Evolutionary conservation across 2,888 invertebrate genomes (phyloP), one percentile per base, ranked within the genome.

Genomic region (Nomada flava): DNA sequence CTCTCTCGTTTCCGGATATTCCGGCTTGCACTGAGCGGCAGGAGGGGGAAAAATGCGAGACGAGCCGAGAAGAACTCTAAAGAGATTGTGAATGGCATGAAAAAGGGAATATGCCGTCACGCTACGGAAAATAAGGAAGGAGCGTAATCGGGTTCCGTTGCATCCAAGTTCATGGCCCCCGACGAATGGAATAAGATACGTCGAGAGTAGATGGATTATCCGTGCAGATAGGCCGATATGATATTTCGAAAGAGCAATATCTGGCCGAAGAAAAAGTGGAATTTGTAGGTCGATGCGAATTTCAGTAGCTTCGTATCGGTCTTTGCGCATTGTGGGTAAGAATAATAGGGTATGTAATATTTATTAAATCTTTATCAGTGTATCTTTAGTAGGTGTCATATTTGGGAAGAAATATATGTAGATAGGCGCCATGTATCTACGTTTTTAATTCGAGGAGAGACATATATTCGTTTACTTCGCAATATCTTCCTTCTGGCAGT

Each of bases 81-180:
- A 65, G 68, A 64, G 80, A 79, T 79, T 57, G 55, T n/a, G 80
- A 60, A 29, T 23, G 26, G 18, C 23, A 60, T 50, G 80, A 23
- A 70, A 74, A 72, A 71, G 64, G 63, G 81, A 59, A 60, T 55
- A 74, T 15, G 55, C 26, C 47, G 59, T 62, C 15, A 52, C 65
- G 69, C 18, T 26, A 36, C 42, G 26, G 69, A 64, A 74, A 79
- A 74, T 74, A 74, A 81, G 74, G 59, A 67, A 44, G 70, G 69
- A 79, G 60, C 53, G 80, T 81, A 74, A 81, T 79, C 79, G 69
- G 53, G 73, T 81, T 79, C 53, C 50, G 69, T 79, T 79, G 81
- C 79, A 70, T 64, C 70, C 80, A 47, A 42, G 64, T 70, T 81
- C 74, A 13, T 68, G 52, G 65, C 13, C 47, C 50, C 23, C 60